These are phyloP conservation scores for Coelopa pilipes DNA, from an alignment of 2,888 invertebrate species.

Conservation along the genomic window DNA sequence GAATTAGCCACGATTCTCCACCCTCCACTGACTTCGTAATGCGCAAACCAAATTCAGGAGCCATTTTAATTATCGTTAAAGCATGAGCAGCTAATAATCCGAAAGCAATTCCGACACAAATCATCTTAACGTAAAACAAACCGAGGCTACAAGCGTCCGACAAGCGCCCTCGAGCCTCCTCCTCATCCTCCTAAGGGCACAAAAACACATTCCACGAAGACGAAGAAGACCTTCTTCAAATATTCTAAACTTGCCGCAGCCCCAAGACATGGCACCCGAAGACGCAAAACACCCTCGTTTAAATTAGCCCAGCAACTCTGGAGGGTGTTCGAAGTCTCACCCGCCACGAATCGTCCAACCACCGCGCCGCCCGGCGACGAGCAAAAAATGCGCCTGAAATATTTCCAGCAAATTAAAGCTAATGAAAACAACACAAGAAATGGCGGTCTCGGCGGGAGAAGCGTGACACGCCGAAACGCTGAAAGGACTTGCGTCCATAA, in stretches of 20 bases:
- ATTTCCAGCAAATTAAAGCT: slow-evolving; percentile 62
- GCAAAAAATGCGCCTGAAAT: slow-evolving; percentile 47
- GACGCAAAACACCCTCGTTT: slow-evolving; percentile 23
- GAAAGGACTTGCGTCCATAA: slow-evolving; percentile 61
- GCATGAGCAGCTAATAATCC: slow-evolving; percentile 60
- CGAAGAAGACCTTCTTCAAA: slow-evolving; percentile 18
- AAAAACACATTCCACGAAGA: slow-evolving; percentile 36
- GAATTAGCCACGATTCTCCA: too few species aligned
- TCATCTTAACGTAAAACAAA: slow-evolving; percentile 38
- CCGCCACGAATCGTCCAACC: not conserved
- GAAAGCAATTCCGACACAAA: slow-evolving; percentile 52
- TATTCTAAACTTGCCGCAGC: slow-evolving; percentile 25
- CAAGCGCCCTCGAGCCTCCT: not conserved
- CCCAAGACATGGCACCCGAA: slow-evolving; percentile 28
- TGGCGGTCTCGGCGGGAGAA: slow-evolving; percentile 13
- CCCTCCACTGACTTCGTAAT: not conserved
- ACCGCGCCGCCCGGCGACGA: slow-evolving; percentile 23
- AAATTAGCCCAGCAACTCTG: slow-evolving; percentile 22
- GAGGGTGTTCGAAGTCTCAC: slow-evolving; percentile 31
- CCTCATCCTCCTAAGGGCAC: not conserved
- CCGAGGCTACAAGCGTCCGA: slow-evolving; percentile 45
- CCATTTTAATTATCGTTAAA: slow-evolving; percentile 56
- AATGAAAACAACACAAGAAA: slow-evolving; percentile 54
- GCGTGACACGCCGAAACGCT: slow-evolving; percentile 35
- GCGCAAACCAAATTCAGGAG: slow-evolving; percentile 15